These are phyloP conservation scores for Tipula lateralis DNA, from an alignment of 2,888 invertebrate genomes.

Conservation along the genomic window DNA sequence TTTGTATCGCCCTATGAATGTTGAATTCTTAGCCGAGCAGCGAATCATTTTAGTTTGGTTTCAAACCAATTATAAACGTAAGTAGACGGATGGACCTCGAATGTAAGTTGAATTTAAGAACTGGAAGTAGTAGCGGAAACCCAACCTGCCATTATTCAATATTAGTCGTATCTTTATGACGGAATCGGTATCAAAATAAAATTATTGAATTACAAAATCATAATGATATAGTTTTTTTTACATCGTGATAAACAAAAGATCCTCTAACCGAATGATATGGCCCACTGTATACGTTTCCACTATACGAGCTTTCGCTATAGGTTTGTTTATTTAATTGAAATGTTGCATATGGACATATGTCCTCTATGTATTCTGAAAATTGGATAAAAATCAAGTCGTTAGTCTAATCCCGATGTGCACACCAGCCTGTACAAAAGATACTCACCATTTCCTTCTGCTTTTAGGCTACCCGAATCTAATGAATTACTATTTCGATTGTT, in stretches of 20 bases:
- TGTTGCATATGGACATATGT: slow-evolving; percentile 89
- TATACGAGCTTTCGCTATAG: slow-evolving; percentile 86
- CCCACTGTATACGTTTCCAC: slow-evolving; percentile 80
- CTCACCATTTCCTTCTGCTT: slow-evolving; percentile 48
- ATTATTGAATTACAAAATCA: slow-evolving; percentile 27
- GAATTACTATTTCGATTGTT: slow-evolving; percentile 47
- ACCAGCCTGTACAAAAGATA: background rate
- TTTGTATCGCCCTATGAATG: too few species aligned
- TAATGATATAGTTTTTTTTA: slow-evolving; percentile 51
- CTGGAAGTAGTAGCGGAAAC: too few species aligned
- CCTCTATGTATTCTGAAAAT: slow-evolving; percentile 78
- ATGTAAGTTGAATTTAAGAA: too few species aligned
- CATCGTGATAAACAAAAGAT: slow-evolving; percentile 85
- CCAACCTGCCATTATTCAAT: background rate
- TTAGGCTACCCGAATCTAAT: slow-evolving; percentile 55
- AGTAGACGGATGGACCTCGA: too few species aligned
- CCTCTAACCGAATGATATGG: slow-evolving; percentile 81
- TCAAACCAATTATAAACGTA: too few species aligned
- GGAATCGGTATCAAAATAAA: background rate
- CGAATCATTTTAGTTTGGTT: too few species aligned
- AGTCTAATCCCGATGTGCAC: slow-evolving; percentile 37
- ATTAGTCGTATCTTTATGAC: background rate
- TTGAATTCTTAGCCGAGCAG: too few species aligned
- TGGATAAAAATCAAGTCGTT: background rate
- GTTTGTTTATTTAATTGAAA: slow-evolving; percentile 83